phyloP scores from a whole-genome alignment of 2,797 vertebrate genomes.

The Melanotaenia trifasciata region DNA sequence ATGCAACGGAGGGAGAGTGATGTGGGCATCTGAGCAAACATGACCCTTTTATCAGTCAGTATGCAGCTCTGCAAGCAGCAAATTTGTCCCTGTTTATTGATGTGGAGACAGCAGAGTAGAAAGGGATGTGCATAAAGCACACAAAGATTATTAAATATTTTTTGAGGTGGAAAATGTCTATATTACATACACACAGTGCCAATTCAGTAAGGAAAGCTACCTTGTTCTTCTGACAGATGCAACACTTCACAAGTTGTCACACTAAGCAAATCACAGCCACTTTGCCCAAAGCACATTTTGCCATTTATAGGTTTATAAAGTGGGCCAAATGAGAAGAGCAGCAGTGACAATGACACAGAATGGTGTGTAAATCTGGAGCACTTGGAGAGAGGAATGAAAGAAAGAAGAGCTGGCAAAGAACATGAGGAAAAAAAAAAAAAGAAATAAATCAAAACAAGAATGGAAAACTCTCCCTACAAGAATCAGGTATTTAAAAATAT shows the following conservation, averaged over 20 bases:
- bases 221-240: conserved; percentile 29
- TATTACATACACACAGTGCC: not conserved
- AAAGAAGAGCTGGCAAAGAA: conserved; percentile 10
- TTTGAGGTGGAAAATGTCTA: not conserved
- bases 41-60: conserved; percentile 17
- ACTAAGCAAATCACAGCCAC: conserved; percentile 38
- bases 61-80: not conserved
- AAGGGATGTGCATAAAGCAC: not conserved
- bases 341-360: conserved; percentile 53
- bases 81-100: not conserved
- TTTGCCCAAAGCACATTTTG: conserved; percentile 47
- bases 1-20: conserved; percentile 6
- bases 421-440: not conserved
- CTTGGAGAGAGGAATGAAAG: not conserved
- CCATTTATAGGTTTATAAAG: conserved; percentile 66
- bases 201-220: not conserved
- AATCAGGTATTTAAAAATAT: not conserved
- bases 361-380: conserved; percentile 46
- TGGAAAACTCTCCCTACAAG: not conserved
- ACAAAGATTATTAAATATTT: conserved; percentile 6
- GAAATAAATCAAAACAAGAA: not conserved
- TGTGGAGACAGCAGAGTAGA: not conserved
- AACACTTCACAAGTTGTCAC: conserved; percentile 47
- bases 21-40: conserved; percentile 13
- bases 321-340: conserved; percentile 57